Percentiles rank a stretch among this genome's conserved stretches.
Conservation (phyloP, 2,113 vertebrate genomes). For the Eretmochelys imbricata region DNA sequence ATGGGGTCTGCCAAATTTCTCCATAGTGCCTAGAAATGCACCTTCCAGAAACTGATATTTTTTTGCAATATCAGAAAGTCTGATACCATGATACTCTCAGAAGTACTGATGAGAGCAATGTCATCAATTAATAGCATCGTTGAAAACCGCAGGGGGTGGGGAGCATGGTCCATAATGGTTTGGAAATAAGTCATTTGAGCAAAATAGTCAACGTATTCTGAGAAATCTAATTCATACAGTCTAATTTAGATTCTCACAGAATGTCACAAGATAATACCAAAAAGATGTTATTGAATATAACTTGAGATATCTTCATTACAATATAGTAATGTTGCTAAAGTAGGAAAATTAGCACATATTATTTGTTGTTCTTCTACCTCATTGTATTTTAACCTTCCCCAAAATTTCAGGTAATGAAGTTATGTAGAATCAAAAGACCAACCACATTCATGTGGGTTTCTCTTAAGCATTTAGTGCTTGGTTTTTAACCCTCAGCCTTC, state of each 20-base stretch:
- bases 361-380: neutral
- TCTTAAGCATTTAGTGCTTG: neutral
- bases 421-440: neutral
- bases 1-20: neutral
- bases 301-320: neutral
- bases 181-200: neutral
- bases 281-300: neutral
- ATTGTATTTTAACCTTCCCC: neutral
- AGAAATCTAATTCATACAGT: neutral
- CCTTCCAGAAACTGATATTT: neutral
- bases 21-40: fast-evolving
- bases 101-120: neutral
- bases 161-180: neutral
- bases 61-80: neutral
- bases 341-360: neutral
- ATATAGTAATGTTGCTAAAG: neutral
- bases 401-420: neutral
- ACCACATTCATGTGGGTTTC: neutral
- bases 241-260: neutral
- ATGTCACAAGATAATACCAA: neutral
- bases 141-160: neutral
- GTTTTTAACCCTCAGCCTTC: neutral
- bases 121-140: neutral
- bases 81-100: neutral
- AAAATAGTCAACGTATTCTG: neutral